A percentile compares a stretch with the other conserved stretches of the same genome.
These are phyloP conservation scores for Harmothoe impar DNA, from an alignment of 2,888 invertebrate species.

Conservation along the genomic window DNA sequence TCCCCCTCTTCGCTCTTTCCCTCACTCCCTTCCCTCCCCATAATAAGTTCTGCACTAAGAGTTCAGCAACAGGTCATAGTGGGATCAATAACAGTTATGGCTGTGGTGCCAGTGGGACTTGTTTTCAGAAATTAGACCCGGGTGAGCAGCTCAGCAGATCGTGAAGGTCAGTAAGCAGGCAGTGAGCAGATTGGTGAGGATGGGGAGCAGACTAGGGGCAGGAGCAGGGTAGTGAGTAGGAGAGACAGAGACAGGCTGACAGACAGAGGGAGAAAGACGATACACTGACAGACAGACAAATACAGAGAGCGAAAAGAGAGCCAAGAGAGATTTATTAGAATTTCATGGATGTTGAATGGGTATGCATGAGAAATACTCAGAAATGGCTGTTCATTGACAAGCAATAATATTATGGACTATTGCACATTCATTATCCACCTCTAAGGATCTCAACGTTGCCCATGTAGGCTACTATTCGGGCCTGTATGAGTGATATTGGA, in stretches of 20 bases:
- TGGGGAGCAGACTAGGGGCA: neutral
- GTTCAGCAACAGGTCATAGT: neutral
- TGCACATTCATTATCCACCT: no score
- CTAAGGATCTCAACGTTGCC: no score
- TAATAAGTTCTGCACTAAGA: neutral
- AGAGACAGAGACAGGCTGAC: no score
- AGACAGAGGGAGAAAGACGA: no score
- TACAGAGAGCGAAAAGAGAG: neutral
- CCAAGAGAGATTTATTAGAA: no score
- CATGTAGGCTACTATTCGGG: no score
- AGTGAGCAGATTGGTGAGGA: neutral
- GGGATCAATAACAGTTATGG: constrained; percentile 29
- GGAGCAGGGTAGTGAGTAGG: neutral
- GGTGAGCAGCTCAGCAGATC: neutral
- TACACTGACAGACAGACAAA: neutral
- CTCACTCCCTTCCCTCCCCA: neutral
- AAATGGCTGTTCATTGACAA: no score
- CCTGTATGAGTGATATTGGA: no score
- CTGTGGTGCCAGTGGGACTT: neutral
- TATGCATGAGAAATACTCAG: no score
- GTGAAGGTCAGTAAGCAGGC: neutral
- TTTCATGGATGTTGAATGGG: no score
- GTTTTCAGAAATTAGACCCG: constrained; percentile 3
- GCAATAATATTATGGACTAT: no score
- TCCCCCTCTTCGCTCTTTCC: no score